These are phyloP conservation scores for Sericinus montela DNA, from an alignment of 2,888 invertebrate species.

Conservation along the genomic window DNA sequence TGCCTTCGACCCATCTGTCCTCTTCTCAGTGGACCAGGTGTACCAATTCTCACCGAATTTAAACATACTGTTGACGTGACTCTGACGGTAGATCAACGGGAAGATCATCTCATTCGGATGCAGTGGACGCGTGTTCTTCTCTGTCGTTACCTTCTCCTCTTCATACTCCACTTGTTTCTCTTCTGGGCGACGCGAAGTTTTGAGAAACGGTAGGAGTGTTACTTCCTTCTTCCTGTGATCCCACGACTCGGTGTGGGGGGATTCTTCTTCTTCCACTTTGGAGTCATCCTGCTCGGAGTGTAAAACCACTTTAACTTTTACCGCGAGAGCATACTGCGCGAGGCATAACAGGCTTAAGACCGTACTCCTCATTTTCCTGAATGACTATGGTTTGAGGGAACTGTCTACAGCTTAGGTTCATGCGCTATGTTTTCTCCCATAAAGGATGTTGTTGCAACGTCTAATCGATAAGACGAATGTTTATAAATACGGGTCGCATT, in stretches of 20 bases:
- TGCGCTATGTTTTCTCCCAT: constrained; percentile 2
- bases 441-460: constrained; percentile 13
- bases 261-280: constrained; percentile 50
- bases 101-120: constrained; percentile 69
- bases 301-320: constrained; percentile 67
- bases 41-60: constrained; percentile 72
- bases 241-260: constrained; percentile 38
- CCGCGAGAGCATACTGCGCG: constrained; percentile 40
- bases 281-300: constrained; percentile 65
- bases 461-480: constrained; percentile 47
- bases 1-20: constrained; percentile 58
- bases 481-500: constrained; percentile 44
- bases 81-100: constrained; percentile 62
- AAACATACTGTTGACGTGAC: constrained; percentile 68
- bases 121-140: constrained; percentile 38
- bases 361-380: constrained; percentile 38
- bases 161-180: constrained; percentile 45
- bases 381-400: constrained; percentile 12
- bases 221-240: constrained; percentile 38
- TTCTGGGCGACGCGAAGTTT: constrained; percentile 33
- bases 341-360: constrained; percentile 32
- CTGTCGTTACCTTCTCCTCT: constrained; percentile 43
- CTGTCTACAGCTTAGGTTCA: not conserved
- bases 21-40: constrained; percentile 65
- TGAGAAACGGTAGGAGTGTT: constrained; percentile 51